phyloP scores from a whole-genome alignment of 2,888 invertebrate species.

The Pelosia muscerda region DNA sequence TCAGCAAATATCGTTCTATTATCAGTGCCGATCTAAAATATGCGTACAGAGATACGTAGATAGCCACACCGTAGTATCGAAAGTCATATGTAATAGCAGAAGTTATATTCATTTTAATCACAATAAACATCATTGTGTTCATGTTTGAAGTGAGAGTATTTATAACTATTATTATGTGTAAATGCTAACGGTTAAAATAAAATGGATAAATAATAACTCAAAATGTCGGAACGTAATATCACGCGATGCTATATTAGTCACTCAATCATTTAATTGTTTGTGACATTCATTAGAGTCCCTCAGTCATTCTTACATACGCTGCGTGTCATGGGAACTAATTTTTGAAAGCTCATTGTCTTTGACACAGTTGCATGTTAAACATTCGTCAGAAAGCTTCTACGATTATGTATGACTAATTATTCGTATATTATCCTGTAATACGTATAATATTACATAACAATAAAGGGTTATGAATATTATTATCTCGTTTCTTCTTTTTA shows the following conservation, averaged over 20 bases:
- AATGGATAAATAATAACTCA: background rate
- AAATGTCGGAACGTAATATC: constrained; percentile 19
- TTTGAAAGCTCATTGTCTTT: constrained; percentile 69
- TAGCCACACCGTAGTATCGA: background rate
- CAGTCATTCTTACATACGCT: constrained; percentile 22
- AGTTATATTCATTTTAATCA: background rate
- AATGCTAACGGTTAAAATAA: background rate
- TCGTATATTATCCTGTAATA: constrained; percentile 23
- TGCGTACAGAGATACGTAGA: background rate
- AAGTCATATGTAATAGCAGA: background rate
- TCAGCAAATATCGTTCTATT: too few species aligned
- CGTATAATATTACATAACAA: background rate
- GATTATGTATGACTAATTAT: constrained; percentile 43
- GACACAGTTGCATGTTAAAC: constrained; percentile 63
- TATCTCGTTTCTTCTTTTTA: background rate
- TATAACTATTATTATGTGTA: background rate
- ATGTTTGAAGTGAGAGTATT: background rate
- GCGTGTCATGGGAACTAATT: constrained; percentile 47
- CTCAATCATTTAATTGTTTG: constrained; percentile 6
- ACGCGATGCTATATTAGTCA: constrained; percentile 17
- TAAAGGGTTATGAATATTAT: constrained; percentile 5
- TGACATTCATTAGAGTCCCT: constrained; percentile 15
- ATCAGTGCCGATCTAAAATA: background rate
- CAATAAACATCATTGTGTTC: background rate
- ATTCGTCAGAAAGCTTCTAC: constrained; percentile 37